Evolutionary conservation across 1,140 invertebrate species (phyloP), one percentile per base, ranked within the genome.

Genomic region (Pseudomyrmex gracilis): DNA sequence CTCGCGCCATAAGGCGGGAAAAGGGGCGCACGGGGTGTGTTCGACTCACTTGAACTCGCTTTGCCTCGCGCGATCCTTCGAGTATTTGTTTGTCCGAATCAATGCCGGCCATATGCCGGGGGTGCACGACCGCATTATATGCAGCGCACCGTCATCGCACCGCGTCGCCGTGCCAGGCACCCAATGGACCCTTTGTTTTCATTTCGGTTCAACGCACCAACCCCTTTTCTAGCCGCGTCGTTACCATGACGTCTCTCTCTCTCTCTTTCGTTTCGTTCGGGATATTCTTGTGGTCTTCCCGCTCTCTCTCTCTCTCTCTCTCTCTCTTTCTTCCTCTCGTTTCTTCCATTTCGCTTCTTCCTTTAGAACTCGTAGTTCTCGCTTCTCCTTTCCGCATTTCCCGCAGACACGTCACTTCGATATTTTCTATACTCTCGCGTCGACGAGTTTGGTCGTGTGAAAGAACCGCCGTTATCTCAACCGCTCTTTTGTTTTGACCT

Each of bases 141-240:
- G 73, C 82, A 78, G 78, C 49, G 77, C 68, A 66, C 68, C 78
- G 57, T 87, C 86, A 85, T 83, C 77, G 77, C 84, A 45, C 68
- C 76, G 82, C 76, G 60, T 66, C 85, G 70, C 68, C 83, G 82
- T 83, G 34, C 77, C 45, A 68, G 71, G 67, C 83, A 85, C 83
- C 76, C 89, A 88, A 88, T 90, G 84, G 83, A 88, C 78, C 90
- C 88, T 91, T 91, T 91, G 90, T 91, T 91, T 91, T 91, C 89
- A 83, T 91, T 90, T 85, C 84, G 85, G 74, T 86, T 89, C 86
- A 90, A 87, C 84, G 78, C 83, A 87, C 80, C 89, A 57, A 82
- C 67, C 87, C n/a, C 34, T 15, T 57, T 80, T 45, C 43, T 47
- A 61, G 20, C 43, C 60, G 47, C 58, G 34, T 34, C 58, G 73